These are phyloP conservation scores for Caenorhabditis brenneri DNA, from an alignment of 1,140 invertebrate genomes.

Conservation along the genomic window DNA sequence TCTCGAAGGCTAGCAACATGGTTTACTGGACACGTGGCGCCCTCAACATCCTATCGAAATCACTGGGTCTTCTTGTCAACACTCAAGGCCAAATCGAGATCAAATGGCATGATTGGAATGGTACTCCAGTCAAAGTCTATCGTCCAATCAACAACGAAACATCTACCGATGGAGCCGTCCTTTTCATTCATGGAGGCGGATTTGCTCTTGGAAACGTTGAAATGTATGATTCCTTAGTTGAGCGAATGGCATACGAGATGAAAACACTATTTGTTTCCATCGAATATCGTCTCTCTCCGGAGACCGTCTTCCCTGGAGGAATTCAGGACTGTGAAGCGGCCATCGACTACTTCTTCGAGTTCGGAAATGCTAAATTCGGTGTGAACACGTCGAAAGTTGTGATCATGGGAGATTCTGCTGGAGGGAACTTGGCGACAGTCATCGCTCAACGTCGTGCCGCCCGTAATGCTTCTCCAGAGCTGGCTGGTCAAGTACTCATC, in stretches of 20 bases:
- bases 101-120: slow-evolving; percentile 17
- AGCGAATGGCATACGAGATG: slow-evolving; percentile 53
- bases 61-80: not conserved
- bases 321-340: slow-evolving; percentile 61
- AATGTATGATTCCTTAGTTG: slow-evolving; percentile 50
- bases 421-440: slow-evolving; percentile 55
- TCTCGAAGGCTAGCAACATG: slow-evolving; percentile 16
- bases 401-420: slow-evolving; percentile 58
- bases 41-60: slow-evolving; percentile 1
- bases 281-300: slow-evolving; percentile 68
- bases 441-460: slow-evolving; percentile 49
- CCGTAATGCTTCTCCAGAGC: not conserved
- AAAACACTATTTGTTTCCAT: slow-evolving; percentile 65
- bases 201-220: slow-evolving; percentile 53
- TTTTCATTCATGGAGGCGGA: slow-evolving; percentile 70
- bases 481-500: slow-evolving; percentile 53
- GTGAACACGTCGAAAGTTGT: slow-evolving; percentile 47
- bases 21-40: slow-evolving; percentile 48
- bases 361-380: not conserved
- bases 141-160: slow-evolving; percentile 52
- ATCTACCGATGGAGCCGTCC: slow-evolving; percentile 58
- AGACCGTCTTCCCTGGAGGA: slow-evolving; percentile 65
- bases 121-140: slow-evolving; percentile 55
- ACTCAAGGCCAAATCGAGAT: not conserved
- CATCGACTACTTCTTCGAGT: slow-evolving; percentile 43